These are phyloP conservation scores for Blera fallax DNA, from an alignment of 2,888 invertebrate species.

Conservation along the genomic window DNA sequence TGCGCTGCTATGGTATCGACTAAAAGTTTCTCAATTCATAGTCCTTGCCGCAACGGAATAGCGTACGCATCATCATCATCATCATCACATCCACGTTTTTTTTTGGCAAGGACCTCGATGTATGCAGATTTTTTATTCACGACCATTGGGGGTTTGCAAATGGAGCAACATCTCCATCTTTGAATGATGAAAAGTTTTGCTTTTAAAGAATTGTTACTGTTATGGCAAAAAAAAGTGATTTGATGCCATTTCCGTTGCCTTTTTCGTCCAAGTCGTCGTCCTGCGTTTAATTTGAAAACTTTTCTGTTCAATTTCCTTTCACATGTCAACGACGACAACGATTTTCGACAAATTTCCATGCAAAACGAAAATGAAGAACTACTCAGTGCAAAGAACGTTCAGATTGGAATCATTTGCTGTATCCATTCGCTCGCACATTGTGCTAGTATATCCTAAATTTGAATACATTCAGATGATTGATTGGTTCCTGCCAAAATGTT, in stretches of 20 bases:
- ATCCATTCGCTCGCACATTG: too few species aligned
- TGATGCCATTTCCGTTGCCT: constrained; percentile 55
- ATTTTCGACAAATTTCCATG: constrained; percentile 43
- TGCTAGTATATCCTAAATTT: constrained; percentile 19
- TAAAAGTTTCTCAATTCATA: constrained; percentile 37
- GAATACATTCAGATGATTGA: constrained; percentile 55
- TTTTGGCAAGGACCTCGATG: constrained; percentile 33
- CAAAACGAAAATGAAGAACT: constrained; percentile 2
- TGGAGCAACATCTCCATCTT: not conserved
- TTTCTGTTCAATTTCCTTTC: constrained; percentile 58
- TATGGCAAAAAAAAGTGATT: constrained; percentile 53
- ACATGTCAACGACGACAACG: constrained; percentile 38
- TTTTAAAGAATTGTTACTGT: constrained; percentile 56
- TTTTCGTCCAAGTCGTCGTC: constrained; percentile 27
- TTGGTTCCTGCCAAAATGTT: constrained; percentile 26
- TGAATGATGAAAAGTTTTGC: constrained; percentile 59
- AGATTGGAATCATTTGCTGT: constrained; percentile 47
- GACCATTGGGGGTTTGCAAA: not conserved
- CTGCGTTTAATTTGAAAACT: constrained; percentile 67
- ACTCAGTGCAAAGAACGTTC: constrained; percentile 12
- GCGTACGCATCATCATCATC: constrained; percentile 54
- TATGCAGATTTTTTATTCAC: constrained; percentile 30
- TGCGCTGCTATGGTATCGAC: constrained; percentile 28
- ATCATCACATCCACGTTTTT: constrained; percentile 23
- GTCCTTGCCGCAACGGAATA: constrained; percentile 26